A percentile compares a stretch with the other conserved stretches of the same genome.
These are phyloP conservation scores for Rhyzopertha dominica DNA, from an alignment of 1,140 invertebrate species.

Conservation along the genomic window DNA sequence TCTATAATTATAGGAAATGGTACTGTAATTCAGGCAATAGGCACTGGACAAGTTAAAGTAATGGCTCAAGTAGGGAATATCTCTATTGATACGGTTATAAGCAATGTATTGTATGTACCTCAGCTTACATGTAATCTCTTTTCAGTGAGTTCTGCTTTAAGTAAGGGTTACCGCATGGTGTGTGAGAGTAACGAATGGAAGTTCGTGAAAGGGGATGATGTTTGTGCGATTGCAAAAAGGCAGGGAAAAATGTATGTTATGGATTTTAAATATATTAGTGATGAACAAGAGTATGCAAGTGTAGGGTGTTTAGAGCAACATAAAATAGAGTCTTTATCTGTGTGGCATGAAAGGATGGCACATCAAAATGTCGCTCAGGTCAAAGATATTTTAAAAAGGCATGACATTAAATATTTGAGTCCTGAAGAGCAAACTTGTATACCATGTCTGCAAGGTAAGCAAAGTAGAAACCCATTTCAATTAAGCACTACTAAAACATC, in stretches of 20 bases:
- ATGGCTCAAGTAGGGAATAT: no score
- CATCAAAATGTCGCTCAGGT: constrained; percentile 44
- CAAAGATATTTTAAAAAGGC: constrained; percentile 25
- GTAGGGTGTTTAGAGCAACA: constrained; percentile 21
- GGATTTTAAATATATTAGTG: no score
- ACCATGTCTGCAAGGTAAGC: constrained; percentile 41
- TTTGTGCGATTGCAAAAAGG: no score
- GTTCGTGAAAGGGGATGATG: constrained; percentile 1
- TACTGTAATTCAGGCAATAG: no score
- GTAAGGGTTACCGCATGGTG: constrained; percentile 4
- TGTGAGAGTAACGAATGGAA: neutral
- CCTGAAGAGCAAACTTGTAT: constrained; percentile 33
- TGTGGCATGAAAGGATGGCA: constrained; percentile 41
- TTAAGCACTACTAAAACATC: constrained; percentile 25
- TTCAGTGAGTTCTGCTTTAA: neutral
- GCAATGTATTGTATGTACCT: constrained; percentile 12
- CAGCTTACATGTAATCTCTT: constrained; percentile 9
- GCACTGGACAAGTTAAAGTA: no score
- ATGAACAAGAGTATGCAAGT: no score
- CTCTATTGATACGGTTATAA: no score
- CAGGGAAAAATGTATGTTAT: no score
- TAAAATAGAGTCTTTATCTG: constrained; percentile 16
- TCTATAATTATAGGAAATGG: constrained; percentile 8
- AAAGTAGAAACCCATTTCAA: constrained; percentile 32
- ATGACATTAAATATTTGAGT: constrained; percentile 30